Evolutionary conservation across 1,140 invertebrate species (phyloP), one percentile per base, ranked within the genome.

Genomic region (Pseudomyrmex sp.): DNA sequence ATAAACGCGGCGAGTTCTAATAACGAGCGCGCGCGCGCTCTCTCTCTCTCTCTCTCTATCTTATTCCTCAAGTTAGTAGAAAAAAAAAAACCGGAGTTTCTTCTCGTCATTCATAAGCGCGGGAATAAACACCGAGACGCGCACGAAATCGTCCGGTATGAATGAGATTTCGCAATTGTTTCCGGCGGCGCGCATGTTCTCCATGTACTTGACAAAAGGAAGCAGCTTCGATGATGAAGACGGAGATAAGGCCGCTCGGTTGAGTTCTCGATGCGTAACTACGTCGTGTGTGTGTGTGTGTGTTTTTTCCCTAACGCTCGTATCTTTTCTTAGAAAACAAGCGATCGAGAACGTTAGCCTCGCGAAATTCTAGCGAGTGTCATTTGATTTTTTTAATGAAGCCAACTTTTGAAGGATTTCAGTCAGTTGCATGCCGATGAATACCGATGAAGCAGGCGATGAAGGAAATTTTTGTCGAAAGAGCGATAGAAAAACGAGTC

Each of bases 101-200:
- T 48, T 59, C 44, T 80, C 54, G 54, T 9, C 66, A 72, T 80
- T 72, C 76, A 80, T 70, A 50, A 72, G 72, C 15, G 5, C 20
- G 35, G 35, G 35, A 35, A 35, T 35, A 7, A 35, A 35, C 35
- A 35, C 35, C 35, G 35, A 35, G 35, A 35, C 35, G 35, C 35
- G 35, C 35, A 35, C 35, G 35, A 35, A 35, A 35, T 35, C 35
- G n/a, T 59, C 9, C n/a, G 62, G 7, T 3, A 15, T 5, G 61
- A 7, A 1, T 5, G 23, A 7, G 26, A 52, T 26, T 15, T 50
- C 66, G 66, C 12, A 44, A 26, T 26, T 35, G 35, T 35, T 35
- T 35, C 35, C 35, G 35, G 35, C 35, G 35, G 0, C 35, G 35
- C 35, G 35, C 26, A 26, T 35, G 18, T 59, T 46, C 44, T 13